Evolutionary conservation across 2,797 vertebrate genomes (phyloP), one percentile per base, ranked within the genome.

Genomic region (Novumbra hubbsi): DNA sequence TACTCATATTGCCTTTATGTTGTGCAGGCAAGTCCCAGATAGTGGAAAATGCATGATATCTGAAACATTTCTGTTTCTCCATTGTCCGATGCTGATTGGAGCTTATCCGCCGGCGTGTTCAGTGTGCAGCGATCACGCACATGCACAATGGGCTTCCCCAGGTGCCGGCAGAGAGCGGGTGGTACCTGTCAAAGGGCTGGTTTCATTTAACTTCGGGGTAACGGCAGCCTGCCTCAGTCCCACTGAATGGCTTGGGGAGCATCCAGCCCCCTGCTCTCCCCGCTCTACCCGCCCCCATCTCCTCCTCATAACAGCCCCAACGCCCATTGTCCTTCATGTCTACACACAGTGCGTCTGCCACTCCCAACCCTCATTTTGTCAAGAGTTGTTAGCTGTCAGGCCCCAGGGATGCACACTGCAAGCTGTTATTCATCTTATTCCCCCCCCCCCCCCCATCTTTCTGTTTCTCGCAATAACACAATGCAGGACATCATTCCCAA

Each of bases 381-480:
- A 93, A 90, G 90, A 92, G 90, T 91, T 91, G 91, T 92, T 93
- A 92, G 87, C 86, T 69, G 81, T 85, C 73, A 73, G 78, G 88
- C 91, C 89, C 91, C 74, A 71, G 90, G 93, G 90, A 89, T 81
- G 87, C 85, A 83, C 76, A 88, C 87, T 74, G 80, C 81, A 70
- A 89, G 92, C 88, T 92, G 89, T 92, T 92, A 92, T 93, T 94
- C 92, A 91, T 92, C 90, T 89, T 91, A 91, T 92, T 92, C 92
- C 71, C 91, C 90, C 88, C 84, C 84, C 92, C 92, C 71, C 91
- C 90, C 88, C 84, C 84, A 73, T 87, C 83, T 90, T 90, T 83
- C 78, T 86, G 72, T 78, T 84, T 88, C 89, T 86, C 81, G 71
- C 67, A 70, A 68, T 1, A 76, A 77, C 84, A 88, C 88, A 86